Conservation (phyloP, 92 coral and sea anemone genomes). For the Zoanthus sansibaricus region DNA sequence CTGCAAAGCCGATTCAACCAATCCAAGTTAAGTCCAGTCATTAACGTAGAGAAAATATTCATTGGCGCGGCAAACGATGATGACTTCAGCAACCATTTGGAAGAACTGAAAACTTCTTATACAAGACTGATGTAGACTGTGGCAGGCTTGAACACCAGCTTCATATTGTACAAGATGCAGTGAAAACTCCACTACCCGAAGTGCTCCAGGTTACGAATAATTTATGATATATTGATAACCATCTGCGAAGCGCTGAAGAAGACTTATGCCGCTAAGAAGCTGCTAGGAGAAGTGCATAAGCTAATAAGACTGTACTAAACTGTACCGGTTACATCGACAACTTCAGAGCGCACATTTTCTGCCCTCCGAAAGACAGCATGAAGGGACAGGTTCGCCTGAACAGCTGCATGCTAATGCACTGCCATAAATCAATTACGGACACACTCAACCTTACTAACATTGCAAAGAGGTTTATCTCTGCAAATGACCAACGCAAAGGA, state of each 20-base stretch:
- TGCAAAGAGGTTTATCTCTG: too few relatives aligned
- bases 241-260: constrained; percentile 19
- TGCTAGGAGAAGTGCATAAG: neutral
- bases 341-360: neutral
- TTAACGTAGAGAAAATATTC: constrained; percentile 44
- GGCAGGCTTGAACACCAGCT: constrained; percentile 53
- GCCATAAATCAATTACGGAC: too few relatives aligned
- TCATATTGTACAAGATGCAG: constrained; percentile 45
- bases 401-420: neutral
- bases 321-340: constrained; percentile 37
- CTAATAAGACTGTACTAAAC: constrained; percentile 28
- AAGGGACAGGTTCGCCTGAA: neutral
- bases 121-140: constrained; percentile 42
- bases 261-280: constrained; percentile 3
- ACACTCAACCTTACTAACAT: too few relatives aligned
- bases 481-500: too few relatives aligned
- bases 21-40: constrained; percentile 51
- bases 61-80: constrained; percentile 46
- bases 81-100: constrained; percentile 30
- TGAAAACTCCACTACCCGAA: constrained; percentile 9
- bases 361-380: neutral
- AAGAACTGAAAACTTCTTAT: constrained; percentile 31
- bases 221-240: too few relatives aligned
- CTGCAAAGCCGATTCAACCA: constrained; percentile 62
- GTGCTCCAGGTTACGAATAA: constrained; percentile 7